A percentile compares a stretch with the other conserved stretches of the same genome.
phyloP scores from a whole-genome alignment of 2,113 vertebrate genomes.

The Ardeotis arabs region DNA sequence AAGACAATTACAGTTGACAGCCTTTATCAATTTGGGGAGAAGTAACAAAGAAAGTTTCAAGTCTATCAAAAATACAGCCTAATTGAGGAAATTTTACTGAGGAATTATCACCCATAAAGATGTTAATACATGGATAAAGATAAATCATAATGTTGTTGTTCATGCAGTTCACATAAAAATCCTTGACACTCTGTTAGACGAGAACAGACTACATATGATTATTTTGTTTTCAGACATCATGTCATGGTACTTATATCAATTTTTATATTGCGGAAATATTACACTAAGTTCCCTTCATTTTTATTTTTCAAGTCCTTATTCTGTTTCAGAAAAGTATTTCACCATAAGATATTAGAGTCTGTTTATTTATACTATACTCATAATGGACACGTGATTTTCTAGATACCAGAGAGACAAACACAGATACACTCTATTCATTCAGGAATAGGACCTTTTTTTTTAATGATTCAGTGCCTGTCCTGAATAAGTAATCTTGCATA shows the following conservation, averaged over 20 bases:
- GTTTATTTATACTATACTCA: background rate
- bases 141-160: background rate
- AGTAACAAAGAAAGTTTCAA: background rate
- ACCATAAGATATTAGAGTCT: background rate
- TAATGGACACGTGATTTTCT: background rate
- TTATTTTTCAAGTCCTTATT: background rate
- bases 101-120: background rate
- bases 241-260: background rate
- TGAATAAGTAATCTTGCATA: conserved; percentile 42
- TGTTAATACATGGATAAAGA: background rate
- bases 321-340: background rate
- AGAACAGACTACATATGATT: background rate
- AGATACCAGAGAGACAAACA: background rate
- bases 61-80: background rate
- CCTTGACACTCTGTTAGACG: background rate
- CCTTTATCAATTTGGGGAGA: background rate
- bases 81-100: background rate
- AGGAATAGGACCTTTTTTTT: background rate
- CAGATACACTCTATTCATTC: background rate
- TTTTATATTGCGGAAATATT: background rate
- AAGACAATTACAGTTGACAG: background rate
- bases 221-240: background rate
- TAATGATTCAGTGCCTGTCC: background rate
- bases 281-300: background rate
- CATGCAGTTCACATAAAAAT: background rate